Base-by-base conservation (phyloP, 2,888 invertebrate species). In the Quadriops clusia region DNA sequence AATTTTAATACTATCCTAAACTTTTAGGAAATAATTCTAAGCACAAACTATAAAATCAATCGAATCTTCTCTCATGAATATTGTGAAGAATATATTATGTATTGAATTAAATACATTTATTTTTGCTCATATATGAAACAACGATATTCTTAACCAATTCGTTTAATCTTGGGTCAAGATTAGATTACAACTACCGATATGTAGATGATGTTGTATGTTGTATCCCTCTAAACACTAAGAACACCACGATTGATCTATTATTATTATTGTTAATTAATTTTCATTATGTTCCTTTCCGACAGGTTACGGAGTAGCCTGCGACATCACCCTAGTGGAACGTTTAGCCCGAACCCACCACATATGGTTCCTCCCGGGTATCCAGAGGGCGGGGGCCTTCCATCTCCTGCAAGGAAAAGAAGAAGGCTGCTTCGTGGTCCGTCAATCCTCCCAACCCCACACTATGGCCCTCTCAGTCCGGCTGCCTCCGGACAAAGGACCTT, bases 401-500 rank as follows among this genome's bases (percentile, higher is more conserved):
- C 72, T 94, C 45, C 73, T 95, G 27, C 90, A 93, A 63, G 86
- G 87, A 50, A 86, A 89, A 59, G 86, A 89, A 54, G 83, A 87
- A 58, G 93, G 93, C 65, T 89, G 87, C 54, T 94, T 95, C 55
- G 86, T 95, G 28, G 93, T 95, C 20, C 77, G 94, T 25, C 86
- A 90, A 54, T 93, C 93, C 22, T 91, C 91, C 50, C 90, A 91
- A 58, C 74, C 81, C 22, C 83, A 86, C 48, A 91, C 93, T 30
- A 90, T 93, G 89, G 94, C 94, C 21, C 76, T 95, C 42, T 90
- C 90, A 26, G 90, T 94, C 25, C 79, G 91, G 7, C 67, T 90
- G 39, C 87, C 89, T 1, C 74, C 77, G 11, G 83, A 83, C 49
- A 85, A 82, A 50, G 85, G 87, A 2, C 85, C 87, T 5, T 89